phyloP scores from a whole-genome alignment of 1,140 invertebrate species.

The Gerris buenoi region DNA sequence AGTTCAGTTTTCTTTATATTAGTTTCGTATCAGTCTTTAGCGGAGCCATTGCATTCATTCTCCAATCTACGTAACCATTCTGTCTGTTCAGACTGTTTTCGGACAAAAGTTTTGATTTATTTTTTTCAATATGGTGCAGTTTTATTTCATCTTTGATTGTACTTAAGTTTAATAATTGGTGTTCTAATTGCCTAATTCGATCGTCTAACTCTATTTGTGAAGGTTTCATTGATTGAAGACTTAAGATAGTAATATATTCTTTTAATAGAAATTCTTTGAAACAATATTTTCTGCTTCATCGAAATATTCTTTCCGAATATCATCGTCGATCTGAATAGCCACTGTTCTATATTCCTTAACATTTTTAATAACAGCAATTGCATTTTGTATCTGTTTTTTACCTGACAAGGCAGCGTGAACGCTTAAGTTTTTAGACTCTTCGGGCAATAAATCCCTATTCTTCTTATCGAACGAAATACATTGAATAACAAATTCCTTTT shows the following conservation, averaged over 20 bases:
- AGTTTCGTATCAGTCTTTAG: no score
- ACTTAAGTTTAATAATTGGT: no score
- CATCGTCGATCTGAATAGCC: background rate
- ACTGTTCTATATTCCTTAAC: background rate
- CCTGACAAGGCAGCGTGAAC: background rate
- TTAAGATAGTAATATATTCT: background rate
- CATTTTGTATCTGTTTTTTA: background rate
- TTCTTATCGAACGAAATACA: background rate
- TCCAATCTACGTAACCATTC: no score
- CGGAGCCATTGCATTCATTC: no score
- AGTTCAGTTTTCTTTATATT: no score
- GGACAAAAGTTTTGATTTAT: no score
- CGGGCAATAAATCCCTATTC: background rate
- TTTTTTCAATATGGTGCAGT: no score
- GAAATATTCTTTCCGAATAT: background rate
- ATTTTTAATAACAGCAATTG: background rate
- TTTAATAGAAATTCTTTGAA: background rate
- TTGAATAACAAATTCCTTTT: background rate
- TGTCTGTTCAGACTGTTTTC: no score
- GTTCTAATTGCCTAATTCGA: background rate
- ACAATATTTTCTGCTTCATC: background rate
- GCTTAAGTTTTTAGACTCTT: background rate
- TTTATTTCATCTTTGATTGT: no score
- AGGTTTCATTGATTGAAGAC: background rate
- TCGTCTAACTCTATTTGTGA: background rate